Evolutionary conservation across 2,797 vertebrate species (phyloP).

Genomic region (Anabas testudineus): DNA sequence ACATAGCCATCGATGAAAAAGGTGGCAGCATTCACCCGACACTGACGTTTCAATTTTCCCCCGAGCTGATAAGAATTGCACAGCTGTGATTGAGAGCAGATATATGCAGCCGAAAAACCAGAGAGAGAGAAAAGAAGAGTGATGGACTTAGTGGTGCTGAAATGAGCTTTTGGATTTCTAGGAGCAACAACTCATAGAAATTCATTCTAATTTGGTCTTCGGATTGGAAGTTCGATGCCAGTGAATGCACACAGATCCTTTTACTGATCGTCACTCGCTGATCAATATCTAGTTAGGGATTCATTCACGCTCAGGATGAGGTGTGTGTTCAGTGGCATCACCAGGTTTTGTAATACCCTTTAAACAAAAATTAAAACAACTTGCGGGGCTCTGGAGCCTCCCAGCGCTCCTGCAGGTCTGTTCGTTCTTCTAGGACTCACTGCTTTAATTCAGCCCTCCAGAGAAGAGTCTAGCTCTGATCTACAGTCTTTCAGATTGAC

Average conservation of each 20-base stretch:
- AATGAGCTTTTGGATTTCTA: conserved; percentile 73
- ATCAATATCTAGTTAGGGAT: conserved; percentile 46
- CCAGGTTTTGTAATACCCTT: conserved; percentile 37
- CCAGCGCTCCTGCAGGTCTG: conserved; percentile 53
- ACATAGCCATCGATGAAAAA: conserved; percentile 51
- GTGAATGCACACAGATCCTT: conserved; percentile 69
- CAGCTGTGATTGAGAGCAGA: conserved; percentile 67
- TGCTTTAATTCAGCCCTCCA: conserved; percentile 69
- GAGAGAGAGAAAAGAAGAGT: conserved; percentile 60
- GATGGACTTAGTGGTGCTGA: conserved; percentile 68
- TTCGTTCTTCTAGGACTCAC: conserved; percentile 70
- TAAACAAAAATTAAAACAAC: conserved; percentile 47
- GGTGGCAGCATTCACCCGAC: conserved; percentile 53
- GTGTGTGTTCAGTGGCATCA: conserved; percentile 71
- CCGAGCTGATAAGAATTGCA: conserved; percentile 72
- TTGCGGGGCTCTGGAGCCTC: conserved; percentile 40
- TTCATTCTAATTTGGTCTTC: conserved; percentile 50
- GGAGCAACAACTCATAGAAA: conserved; percentile 67
- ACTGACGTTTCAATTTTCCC: conserved; percentile 73
- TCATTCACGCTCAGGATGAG: conserved; percentile 26
- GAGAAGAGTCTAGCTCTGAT: conserved; percentile 24
- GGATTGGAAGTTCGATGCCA: conserved; percentile 54
- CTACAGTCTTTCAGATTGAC: conserved; percentile 34
- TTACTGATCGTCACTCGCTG: conserved; percentile 41
- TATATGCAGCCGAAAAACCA: conserved; percentile 71